phyloP scores from a whole-genome alignment of 1,140 invertebrate genomes.

The Drosophila rhopaloa region DNA sequence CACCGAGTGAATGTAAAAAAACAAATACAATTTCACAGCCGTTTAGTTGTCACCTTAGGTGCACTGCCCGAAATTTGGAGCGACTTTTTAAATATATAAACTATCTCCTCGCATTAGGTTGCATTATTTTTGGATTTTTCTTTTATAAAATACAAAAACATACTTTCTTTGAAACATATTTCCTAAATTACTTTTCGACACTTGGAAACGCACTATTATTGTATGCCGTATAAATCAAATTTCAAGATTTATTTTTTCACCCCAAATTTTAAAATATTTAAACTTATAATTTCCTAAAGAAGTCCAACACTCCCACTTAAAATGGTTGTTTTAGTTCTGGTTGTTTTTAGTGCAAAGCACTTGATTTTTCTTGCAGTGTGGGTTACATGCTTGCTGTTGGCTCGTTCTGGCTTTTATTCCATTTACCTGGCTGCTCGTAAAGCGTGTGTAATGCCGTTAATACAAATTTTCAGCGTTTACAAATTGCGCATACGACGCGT shows the following conservation, averaged over 20 bases:
- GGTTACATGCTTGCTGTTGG: slow-evolving; percentile 1
- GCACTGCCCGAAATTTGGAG: background rate
- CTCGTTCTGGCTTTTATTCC: slow-evolving; percentile 36
- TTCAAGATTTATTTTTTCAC: too few species aligned
- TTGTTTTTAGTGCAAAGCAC: background rate
- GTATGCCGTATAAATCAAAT: too few species aligned
- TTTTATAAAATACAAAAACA: too few species aligned
- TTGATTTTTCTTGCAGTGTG: slow-evolving; percentile 15
- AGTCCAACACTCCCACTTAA: too few species aligned
- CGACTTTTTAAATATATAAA: too few species aligned
- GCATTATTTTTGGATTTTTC: too few species aligned
- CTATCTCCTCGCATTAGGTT: too few species aligned
- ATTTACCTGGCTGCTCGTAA: slow-evolving; percentile 63
- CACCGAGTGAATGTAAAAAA: slow-evolving; percentile 20
- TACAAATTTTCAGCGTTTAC: slow-evolving; percentile 78
- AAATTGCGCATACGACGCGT: slow-evolving; percentile 79
- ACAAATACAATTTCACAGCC: slow-evolving; percentile 45
- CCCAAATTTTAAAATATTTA: too few species aligned
- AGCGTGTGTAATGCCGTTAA: slow-evolving; percentile 77
- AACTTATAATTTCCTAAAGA: too few species aligned
- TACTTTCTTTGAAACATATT: too few species aligned
- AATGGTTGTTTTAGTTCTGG: background rate
- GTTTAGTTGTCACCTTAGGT: slow-evolving; percentile 54
- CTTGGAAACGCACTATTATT: too few species aligned
- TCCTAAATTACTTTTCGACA: too few species aligned